A percentile compares a stretch with the other conserved stretches of the same genome.
phyloP scores from a whole-genome alignment of 2,888 invertebrate genomes.

The Tromatobia lineatoria region DNA sequence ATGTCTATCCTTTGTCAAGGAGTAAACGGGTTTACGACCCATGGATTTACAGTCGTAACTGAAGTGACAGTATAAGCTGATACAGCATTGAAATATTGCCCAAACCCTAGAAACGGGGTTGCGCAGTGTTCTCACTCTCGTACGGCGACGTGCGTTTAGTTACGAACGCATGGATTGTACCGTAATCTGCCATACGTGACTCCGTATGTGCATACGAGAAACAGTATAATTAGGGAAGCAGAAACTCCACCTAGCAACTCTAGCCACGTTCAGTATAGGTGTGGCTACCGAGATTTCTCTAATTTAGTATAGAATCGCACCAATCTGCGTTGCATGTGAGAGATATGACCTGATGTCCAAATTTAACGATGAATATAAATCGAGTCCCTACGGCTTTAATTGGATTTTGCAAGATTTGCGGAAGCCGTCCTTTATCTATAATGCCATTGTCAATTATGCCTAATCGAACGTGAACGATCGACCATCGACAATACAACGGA shows the following conservation, averaged over 20 bases:
- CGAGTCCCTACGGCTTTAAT: not conserved
- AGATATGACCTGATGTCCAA: constrained; percentile 4
- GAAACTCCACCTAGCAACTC: constrained; percentile 45
- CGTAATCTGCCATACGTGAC: constrained; percentile 55
- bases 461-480: not conserved
- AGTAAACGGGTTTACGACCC: constrained; percentile 45
- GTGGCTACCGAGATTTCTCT: constrained; percentile 49
- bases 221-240: constrained; percentile 55
- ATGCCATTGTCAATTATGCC: not conserved
- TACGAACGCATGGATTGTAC: constrained; percentile 37
- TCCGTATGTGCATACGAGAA: constrained; percentile 36
- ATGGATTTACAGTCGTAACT: constrained; percentile 54
- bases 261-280: constrained; percentile 5
- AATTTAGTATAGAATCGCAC: constrained; percentile 37
- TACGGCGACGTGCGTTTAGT: constrained; percentile 20
- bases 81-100: constrained; percentile 60
- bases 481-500: not conserved
- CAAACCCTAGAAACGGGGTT: constrained; percentile 41
- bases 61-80: constrained; percentile 56
- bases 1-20: constrained; percentile 17
- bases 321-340: constrained; percentile 9
- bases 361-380: constrained; percentile 41
- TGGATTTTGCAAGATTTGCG: not conserved
- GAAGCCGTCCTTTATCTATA: not conserved
- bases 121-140: constrained; percentile 24